Base-by-base conservation (phyloP, 2,888 invertebrate genomes). In the Drosophila demipolita region DNA sequence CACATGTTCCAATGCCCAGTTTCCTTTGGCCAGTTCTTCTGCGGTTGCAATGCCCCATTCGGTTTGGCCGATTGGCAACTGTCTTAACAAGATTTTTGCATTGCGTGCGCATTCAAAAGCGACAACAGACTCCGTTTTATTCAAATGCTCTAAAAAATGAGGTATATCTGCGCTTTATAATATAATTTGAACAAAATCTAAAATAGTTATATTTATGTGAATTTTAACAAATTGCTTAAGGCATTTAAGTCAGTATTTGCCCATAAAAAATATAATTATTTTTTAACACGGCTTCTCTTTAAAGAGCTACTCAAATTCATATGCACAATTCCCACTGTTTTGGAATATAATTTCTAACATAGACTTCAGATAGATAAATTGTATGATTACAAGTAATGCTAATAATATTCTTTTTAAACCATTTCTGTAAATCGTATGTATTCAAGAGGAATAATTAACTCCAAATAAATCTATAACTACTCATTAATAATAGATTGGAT, bases 1-100 rank as follows among this genome's bases (percentile, higher is more conserved):
- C 90, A 87, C 89, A 87, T 90, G 87, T 90, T 87, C 73, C 78
- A 52, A 75, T 66, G 69, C 32, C 72, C 67, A 53, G 53, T 52
- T 48, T 65, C 72, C 65, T 11, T 66, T 49, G 45, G 53, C 45
- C 55, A 52, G 63, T 32, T 35, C 45, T 45, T 23, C 8, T 36
- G 26, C 65, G 48, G 32, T 15, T 42, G 42, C 38, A 50, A 36
- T 38, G 58, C 68, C 36, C 38, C 78, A 78, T 59, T 74, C 74
- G 62, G 62, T 63, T 66, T 15, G 65, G 73, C 60, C 66, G 60
- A 73, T 68, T 80, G 81, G 59, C 80, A 67, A 49, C 53, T 49
- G 26, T 54, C 48, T 80, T 73, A 91, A 91, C 90, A 91, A 90
- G 89, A 87, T 91, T 90, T 91, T 81, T 80, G 82, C 86, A 89